Conservation (phyloP, 64 coral and sea anemone species). For the Orbicella faveolata region DNA sequence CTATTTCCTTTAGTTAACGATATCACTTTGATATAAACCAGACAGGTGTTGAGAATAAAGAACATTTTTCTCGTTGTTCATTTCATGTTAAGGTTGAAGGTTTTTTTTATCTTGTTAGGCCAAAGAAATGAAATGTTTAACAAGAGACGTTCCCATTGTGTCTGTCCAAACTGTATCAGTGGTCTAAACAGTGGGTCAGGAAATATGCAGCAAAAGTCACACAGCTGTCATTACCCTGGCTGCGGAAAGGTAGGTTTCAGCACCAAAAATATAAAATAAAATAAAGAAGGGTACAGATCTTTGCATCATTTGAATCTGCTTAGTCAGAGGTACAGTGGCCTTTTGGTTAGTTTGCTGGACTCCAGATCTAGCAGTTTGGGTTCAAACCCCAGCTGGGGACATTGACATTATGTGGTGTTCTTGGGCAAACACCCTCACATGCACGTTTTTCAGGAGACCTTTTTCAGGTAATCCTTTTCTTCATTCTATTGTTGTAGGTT, state of each 20-base stretch:
- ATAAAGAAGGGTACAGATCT: neutral
- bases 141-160: conserved; percentile 73
- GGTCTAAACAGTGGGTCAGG: conserved; percentile 77
- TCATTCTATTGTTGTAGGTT: conserved; percentile 43
- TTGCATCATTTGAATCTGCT: too few relatives aligned
- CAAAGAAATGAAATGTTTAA: conserved; percentile 27
- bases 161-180: conserved; percentile 79
- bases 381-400: too few relatives aligned
- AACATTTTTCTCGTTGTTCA: neutral
- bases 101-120: neutral
- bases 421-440: too few relatives aligned
- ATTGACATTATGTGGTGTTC: too few relatives aligned
- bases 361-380: too few relatives aligned
- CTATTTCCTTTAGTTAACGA: too few relatives aligned
- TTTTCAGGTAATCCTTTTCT: neutral
- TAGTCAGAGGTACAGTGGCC: too few relatives aligned
- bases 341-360: too few relatives aligned
- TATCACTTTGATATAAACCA: too few relatives aligned
- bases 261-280: neutral
- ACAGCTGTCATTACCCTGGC: conserved; percentile 87
- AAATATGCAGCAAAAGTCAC: conserved; percentile 70
- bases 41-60: too few relatives aligned
- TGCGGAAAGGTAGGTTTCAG: conserved; percentile 73
- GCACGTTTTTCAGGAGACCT: too few relatives aligned
- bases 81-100: neutral